phyloP scores from a whole-genome alignment of 2,113 vertebrate genomes.

The Elachura formosa region DNA sequence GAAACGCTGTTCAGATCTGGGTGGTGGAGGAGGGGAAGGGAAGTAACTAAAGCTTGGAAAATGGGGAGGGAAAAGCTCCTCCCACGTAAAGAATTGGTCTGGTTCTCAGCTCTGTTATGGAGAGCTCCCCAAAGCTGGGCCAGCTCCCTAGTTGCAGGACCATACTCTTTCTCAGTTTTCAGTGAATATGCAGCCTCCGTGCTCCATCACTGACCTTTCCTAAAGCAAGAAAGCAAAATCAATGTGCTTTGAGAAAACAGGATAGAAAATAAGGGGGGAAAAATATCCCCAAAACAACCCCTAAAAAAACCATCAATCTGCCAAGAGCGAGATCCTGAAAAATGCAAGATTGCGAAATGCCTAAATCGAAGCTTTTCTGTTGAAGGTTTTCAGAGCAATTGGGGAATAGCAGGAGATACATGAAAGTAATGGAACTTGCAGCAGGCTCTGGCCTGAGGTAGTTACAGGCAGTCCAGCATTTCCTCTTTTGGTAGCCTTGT shows the following conservation, averaged over 20 bases:
- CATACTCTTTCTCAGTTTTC: background rate
- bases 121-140: background rate
- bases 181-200: background rate
- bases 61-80: background rate
- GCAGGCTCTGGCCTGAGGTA: background rate
- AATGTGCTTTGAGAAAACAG: background rate
- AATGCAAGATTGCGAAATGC: background rate
- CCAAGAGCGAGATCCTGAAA: background rate
- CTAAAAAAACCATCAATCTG: background rate
- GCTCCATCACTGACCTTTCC: background rate
- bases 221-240: background rate
- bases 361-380: background rate
- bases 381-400: background rate
- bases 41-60: constrained; percentile 18
- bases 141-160: background rate
- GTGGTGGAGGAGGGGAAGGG: background rate
- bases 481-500: background rate
- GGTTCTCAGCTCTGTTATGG: background rate
- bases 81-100: background rate
- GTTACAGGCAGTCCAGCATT: background rate
- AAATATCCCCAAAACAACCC: too few species aligned
- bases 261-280: background rate
- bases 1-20: constrained; percentile 22
- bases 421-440: background rate
- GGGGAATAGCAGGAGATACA: background rate